Evolutionary conservation across 2,888 invertebrate species (phyloP).

Genomic region (Pherbina coryleti): DNA sequence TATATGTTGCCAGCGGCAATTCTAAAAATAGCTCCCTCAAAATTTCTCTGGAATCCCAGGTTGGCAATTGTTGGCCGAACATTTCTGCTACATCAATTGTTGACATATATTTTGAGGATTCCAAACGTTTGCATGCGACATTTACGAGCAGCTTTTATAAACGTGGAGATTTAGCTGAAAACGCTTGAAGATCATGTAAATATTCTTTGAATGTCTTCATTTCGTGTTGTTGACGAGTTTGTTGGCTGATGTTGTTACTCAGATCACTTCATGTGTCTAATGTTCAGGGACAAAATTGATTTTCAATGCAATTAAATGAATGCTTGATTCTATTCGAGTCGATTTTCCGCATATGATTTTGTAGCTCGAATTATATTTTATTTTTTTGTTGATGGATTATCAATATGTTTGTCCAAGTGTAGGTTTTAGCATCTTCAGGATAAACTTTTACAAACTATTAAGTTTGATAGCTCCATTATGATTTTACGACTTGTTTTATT

Average conservation of each 20-base stretch:
- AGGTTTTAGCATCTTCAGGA: background rate
- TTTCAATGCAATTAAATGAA: slow-evolving; percentile 12
- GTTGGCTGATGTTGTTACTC: background rate
- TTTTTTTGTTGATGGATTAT: slow-evolving; percentile 6
- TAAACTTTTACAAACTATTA: background rate
- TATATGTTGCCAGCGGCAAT: background rate
- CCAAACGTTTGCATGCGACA: background rate
- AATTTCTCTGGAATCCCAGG: background rate
- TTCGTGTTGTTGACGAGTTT: background rate
- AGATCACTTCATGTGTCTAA: background rate
- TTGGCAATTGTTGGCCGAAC: background rate
- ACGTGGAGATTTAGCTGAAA: background rate
- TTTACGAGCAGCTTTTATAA: slow-evolving; percentile 14
- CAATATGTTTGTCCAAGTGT: background rate
- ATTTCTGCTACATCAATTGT: background rate
- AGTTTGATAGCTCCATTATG: background rate
- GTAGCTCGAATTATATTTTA: background rate
- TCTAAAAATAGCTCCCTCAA: background rate
- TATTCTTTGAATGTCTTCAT: background rate
- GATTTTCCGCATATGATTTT: background rate
- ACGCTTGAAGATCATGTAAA: background rate
- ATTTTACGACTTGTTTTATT: slow-evolving; percentile 3
- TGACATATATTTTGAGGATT: background rate
- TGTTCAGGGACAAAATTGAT: slow-evolving; percentile 1
- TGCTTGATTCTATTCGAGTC: background rate